Evolutionary conservation across 1,140 invertebrate genomes (phyloP), one percentile per base, ranked within the genome.

Genomic region (Stenopsyche tienmushanensis): DNA sequence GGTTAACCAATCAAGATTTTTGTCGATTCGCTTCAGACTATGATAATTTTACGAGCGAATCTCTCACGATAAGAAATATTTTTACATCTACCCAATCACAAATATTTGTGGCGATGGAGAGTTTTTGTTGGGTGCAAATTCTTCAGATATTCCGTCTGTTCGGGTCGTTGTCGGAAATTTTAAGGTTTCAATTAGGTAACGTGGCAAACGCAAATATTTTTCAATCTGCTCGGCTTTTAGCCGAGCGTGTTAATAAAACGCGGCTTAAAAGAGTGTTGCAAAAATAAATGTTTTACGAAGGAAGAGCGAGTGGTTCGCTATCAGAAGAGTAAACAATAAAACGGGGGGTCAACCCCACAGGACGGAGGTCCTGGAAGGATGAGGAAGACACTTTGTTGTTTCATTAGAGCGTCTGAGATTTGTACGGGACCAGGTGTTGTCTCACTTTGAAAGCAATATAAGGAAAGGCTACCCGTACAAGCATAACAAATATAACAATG

Each of bases 391-490:
- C 53, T 64, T 68, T 62, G 65, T 66, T 66, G 65, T 66, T 68
- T 64, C 66, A 65, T 65, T 68, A 68, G 26, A 59, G 15, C 10
- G 57, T 39, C 45, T 49, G 55, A 64, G 66, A 68, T 68, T 64
- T 64, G 45, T 68, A 47, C 41, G 42, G 52, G 44, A 26, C 47
- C 60, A 64, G 66, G 66, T 68, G 62, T 55, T 57, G 55, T 59
- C 57, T 54, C 42, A 25, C 39, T 58, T 18, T 8, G 53, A 39
- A 57, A 58, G 44, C 41, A 44, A 57, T 58, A 58, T 54, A 24
- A 24, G 15, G 53, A 20, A 23, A 50, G 55, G 59, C 45, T 13
- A 34, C 18, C 29, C 34, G 21, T 21, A 54, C n/a, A 18, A 15
- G n/a, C 15, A 13, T 25, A n/a, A 29, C n/a, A 39, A 58, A 47